These are phyloP conservation scores for Ranitomeya imitator DNA, from an alignment of 2,113 vertebrate genomes.

Conservation along the genomic window DNA sequence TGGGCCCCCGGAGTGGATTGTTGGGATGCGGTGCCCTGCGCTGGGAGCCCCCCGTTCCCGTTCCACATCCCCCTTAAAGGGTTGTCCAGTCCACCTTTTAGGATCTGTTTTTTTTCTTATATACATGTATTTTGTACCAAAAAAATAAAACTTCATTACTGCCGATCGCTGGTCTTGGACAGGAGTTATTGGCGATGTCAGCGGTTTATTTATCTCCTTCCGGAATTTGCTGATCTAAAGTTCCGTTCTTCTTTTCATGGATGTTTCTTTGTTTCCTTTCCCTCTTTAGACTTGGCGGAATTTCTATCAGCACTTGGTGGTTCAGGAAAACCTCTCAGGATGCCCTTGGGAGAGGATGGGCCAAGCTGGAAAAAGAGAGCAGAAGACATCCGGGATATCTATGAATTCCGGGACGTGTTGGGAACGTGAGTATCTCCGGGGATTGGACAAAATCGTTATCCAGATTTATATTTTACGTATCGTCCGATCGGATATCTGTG, in stretches of 20 bases:
- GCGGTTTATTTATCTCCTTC: no score
- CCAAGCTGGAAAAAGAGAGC: constrained; percentile 77
- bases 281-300: not conserved
- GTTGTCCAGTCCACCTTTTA: no score
- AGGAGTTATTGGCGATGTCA: not conserved
- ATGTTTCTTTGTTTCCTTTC: not conserved
- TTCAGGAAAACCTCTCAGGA: constrained; percentile 62
- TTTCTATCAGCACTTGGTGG: not conserved
- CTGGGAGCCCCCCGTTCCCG: no score
- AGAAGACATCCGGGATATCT: constrained; percentile 73
- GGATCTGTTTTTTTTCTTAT: no score
- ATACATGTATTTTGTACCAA: no score
- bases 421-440: constrained; percentile 74
- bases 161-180: not conserved
- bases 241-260: not conserved
- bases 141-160: no score
- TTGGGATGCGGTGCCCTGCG: no score
- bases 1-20: not conserved
- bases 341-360: constrained; percentile 73
- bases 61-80: no score
- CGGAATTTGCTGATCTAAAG: no score
- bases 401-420: constrained; percentile 78
- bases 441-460: not conserved
- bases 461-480: not conserved
- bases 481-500: not conserved